phyloP scores from a whole-genome alignment of 30 jellyfish, hydroid and myxozoan genomes.

The Aurelia aurita region DNA sequence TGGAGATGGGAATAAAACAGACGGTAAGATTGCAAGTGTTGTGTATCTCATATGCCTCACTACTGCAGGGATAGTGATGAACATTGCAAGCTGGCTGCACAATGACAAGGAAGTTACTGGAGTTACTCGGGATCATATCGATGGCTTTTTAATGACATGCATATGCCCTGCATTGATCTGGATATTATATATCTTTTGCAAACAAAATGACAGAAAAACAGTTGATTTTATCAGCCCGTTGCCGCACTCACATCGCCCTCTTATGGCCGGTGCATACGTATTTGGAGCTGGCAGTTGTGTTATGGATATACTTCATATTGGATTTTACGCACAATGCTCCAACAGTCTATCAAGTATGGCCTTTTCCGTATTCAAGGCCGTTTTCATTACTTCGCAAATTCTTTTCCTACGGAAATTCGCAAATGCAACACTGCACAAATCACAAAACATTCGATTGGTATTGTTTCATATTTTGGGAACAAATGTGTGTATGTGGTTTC shows the following conservation, averaged over 20 bases:
- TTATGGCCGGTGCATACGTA: slow-evolving; percentile 97
- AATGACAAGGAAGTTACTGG: slow-evolving; percentile 81
- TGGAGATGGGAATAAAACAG: slow-evolving; percentile 93
- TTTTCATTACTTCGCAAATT: slow-evolving; percentile 80
- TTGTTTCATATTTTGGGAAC: slow-evolving; percentile 95
- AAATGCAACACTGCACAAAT: slow-evolving; percentile 92
- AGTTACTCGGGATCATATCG: slow-evolving; percentile 94
- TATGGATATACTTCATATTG: slow-evolving; percentile 88
- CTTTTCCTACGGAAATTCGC: slow-evolving; percentile 91
- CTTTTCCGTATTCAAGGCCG: slow-evolving; percentile 86
- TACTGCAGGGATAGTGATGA: slow-evolving; percentile 98
- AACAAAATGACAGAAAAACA: slow-evolving; percentile 94
- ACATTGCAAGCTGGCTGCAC: slow-evolving; percentile 92
- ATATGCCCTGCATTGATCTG: slow-evolving; percentile 93
- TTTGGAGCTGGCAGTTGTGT: slow-evolving; percentile 98
- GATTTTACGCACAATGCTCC: slow-evolving; percentile 85
- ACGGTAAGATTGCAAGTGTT: slow-evolving; percentile 95
- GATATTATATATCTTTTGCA: slow-evolving; percentile 90
- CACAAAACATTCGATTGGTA: slow-evolving; percentile 92
- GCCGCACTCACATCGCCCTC: slow-evolving; percentile 94
- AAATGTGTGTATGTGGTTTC: slow-evolving; percentile 95
- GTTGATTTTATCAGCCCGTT: slow-evolving; percentile 92
- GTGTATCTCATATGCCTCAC: slow-evolving; percentile 92
- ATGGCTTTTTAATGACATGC: slow-evolving; percentile 97
- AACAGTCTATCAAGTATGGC: slow-evolving; percentile 77